Base-by-base conservation (phyloP, 2,888 invertebrate genomes). In the Athalia rosae region DNA sequence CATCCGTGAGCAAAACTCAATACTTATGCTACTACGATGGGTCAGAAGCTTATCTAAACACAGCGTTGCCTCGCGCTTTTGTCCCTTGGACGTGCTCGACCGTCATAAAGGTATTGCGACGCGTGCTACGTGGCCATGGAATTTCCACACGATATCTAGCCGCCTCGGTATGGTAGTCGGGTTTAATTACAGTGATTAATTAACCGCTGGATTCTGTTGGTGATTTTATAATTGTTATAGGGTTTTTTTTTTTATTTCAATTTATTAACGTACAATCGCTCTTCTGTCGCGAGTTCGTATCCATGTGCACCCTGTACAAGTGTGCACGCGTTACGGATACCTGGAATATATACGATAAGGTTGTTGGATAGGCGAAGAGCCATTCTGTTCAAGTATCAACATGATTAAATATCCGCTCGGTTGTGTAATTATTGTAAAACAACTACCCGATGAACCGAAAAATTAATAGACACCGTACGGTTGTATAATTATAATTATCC, bases 41-140 rank as follows among this genome's bases (percentile, higher is more conserved):
- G 71, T 71, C 56, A 58, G 28, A 28, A 58, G 56, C 71, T 71
- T 71, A 71, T 71, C 71, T 58, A 11, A 71, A 71, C 71, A 71
- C 8, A 43, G 13, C 50, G 15, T 45, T 15, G 45, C 71, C 56
- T 15, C 15, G n/a, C 13, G 45, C 43, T 58, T 71, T 45, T 56
- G 58, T 56, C 15, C 58, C 64, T 41, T 4, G 45, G 45, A 71
- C 71, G 71, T 8, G 71, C n/a, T 7, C 58, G 71, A 15, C 58
- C 56, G n/a, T 71, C 28, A 71, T 58, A n/a, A 8, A 45, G 45
- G 43, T 7, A 58, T 15, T 58, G 45, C 9, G 7, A 28, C 28
- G 28, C 28, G 28, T 28, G 28, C 28, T 45, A 28, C 56, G 56
- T 58, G 56, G 43, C 58, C 71, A 45, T 11, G 58, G 28, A 58